Conservation (phyloP, 1,140 invertebrate genomes). For the Sycobia sp. region DNA sequence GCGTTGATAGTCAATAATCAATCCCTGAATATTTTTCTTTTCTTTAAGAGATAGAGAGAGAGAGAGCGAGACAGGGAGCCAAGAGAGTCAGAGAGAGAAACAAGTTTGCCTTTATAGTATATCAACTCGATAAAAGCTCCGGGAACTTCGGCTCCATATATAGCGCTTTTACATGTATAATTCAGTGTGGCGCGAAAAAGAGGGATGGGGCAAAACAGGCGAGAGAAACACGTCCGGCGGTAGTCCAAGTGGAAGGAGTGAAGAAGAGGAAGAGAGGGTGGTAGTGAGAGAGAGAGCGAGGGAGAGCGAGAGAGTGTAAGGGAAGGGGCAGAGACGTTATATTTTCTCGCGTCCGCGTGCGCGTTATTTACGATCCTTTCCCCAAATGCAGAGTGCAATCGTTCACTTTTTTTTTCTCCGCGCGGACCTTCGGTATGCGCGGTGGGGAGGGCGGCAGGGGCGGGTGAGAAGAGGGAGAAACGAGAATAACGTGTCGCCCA, state of each 20-base stretch:
- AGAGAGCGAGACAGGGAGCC: too few relatives aligned
- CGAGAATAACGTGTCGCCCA: conserved; percentile 56
- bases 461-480: too few relatives aligned
- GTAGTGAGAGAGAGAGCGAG: too few relatives aligned
- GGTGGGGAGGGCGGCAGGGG: too few relatives aligned
- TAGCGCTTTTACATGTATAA: conserved; percentile 27
- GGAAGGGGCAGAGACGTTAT: conserved; percentile 23
- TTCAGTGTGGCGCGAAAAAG: conserved; percentile 18
- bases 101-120: too few relatives aligned
- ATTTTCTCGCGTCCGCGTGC: conserved; percentile 32
- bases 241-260: not conserved
- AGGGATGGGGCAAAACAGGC: not conserved
- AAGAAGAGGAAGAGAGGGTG: too few relatives aligned
- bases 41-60: too few relatives aligned
- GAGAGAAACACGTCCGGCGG: conserved; percentile 26
- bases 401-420: conserved; percentile 49
- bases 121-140: conserved; percentile 1
- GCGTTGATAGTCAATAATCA: too few relatives aligned
- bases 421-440: conserved; percentile 44
- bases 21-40: too few relatives aligned
- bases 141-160: not conserved
- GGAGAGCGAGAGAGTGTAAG: too few relatives aligned
- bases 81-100: too few relatives aligned
- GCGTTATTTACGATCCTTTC: conserved; percentile 52
- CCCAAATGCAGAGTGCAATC: conserved; percentile 49